Conservation (phyloP, 1,140 invertebrate genomes). For the Metaphire vulgaris region DNA sequence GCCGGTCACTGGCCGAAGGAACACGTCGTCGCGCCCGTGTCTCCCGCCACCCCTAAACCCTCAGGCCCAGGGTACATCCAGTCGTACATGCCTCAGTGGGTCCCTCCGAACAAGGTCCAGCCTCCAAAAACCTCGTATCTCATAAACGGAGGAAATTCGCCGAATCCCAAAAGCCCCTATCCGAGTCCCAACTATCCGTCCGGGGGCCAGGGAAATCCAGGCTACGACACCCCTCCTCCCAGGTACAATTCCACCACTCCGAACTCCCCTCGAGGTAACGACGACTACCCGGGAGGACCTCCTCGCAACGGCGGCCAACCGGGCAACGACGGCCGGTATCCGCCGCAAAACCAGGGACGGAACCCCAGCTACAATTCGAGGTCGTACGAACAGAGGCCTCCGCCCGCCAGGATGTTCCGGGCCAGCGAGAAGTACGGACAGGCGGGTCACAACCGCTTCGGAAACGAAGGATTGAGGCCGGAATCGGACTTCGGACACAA, state of each 20-base stretch:
- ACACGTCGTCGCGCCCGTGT: neutral
- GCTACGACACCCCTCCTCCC: neutral
- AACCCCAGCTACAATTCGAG: too few relatives aligned
- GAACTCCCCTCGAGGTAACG: too few relatives aligned
- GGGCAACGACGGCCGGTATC: neutral
- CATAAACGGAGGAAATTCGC: neutral
- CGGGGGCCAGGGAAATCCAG: neutral
- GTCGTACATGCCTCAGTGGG: neutral
- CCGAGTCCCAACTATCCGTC: neutral
- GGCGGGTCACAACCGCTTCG: neutral
- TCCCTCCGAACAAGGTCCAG: neutral
- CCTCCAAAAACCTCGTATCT: neutral
- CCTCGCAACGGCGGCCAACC: neutral
- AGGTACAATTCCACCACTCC: neutral
- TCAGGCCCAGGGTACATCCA: neutral
- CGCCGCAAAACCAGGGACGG: neutral
- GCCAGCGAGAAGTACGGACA: neutral
- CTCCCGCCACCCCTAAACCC: neutral
- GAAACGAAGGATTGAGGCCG: neutral
- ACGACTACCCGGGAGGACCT: neutral
- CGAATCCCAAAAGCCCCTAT: neutral
- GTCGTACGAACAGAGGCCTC: too few relatives aligned
- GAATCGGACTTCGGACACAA: neutral
- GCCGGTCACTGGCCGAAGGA: neutral
- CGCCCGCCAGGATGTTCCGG: neutral